phyloP scores from a whole-genome alignment of 1,140 invertebrate genomes.

The Drosophila athabasca region DNA sequence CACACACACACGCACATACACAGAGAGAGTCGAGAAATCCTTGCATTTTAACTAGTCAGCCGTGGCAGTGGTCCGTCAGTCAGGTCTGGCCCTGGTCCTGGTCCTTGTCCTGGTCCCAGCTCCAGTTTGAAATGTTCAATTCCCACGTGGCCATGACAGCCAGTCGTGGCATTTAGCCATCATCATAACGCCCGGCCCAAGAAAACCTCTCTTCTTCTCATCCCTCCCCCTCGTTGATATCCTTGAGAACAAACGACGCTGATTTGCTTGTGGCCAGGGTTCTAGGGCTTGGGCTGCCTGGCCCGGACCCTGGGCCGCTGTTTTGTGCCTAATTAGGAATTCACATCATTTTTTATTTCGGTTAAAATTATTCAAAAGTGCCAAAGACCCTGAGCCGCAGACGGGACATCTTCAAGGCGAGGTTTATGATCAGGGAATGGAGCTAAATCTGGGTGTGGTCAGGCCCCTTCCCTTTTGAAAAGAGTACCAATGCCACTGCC shows the following conservation, averaged over 20 bases:
- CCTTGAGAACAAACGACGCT: slow-evolving; percentile 62
- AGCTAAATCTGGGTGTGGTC: slow-evolving; percentile 53
- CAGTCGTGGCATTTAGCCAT: slow-evolving; percentile 78
- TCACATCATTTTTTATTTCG: slow-evolving; percentile 83
- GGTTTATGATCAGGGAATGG: slow-evolving; percentile 36
- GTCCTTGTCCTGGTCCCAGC: background rate
- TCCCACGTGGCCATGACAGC: slow-evolving; percentile 68
- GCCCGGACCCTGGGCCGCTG: slow-evolving; percentile 5
- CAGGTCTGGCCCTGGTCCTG: slow-evolving; percentile 5
- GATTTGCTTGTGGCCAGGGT: slow-evolving; percentile 43
- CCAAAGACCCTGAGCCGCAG: slow-evolving; percentile 52
- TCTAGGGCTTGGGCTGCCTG: slow-evolving; percentile 9
- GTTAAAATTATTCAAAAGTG: slow-evolving; percentile 83
- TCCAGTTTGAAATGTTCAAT: slow-evolving; percentile 42
- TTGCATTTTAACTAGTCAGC: slow-evolving; percentile 80
- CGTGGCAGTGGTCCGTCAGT: slow-evolving; percentile 56
- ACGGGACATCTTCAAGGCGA: slow-evolving; percentile 44
- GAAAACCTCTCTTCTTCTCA: slow-evolving; percentile 20
- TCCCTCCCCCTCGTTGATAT: background rate
- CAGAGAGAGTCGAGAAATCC: slow-evolving; percentile 48
- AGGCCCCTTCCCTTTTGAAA: background rate
- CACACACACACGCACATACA: background rate
- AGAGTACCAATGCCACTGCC: slow-evolving; percentile 18
- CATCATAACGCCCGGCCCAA: slow-evolving; percentile 63
- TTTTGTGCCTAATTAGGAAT: slow-evolving; percentile 80